Conservation (phyloP, 2,113 vertebrate species). For the Mastomys coucha region DNA sequence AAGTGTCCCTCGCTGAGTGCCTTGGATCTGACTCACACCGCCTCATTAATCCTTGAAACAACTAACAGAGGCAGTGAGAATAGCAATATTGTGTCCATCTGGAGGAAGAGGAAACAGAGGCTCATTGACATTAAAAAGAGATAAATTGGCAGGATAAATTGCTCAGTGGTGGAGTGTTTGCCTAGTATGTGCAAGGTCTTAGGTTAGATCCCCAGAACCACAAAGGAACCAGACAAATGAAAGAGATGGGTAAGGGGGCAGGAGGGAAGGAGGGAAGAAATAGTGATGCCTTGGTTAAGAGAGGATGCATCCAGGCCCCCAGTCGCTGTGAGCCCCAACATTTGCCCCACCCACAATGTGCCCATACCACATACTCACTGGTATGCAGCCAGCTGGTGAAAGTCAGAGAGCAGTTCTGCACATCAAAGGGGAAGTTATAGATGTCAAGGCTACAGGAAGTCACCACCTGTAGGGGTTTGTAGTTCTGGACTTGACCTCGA, state of each 20-base stretch:
- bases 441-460: constrained; percentile 97
- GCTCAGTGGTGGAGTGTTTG: neutral
- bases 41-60: neutral
- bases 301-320: neutral
- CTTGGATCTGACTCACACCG: neutral
- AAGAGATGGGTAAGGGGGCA: neutral
- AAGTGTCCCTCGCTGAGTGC: neutral
- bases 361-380: constrained; percentile 88
- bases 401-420: constrained; percentile 98
- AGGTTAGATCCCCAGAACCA: neutral
- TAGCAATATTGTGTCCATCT: neutral
- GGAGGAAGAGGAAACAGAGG: neutral
- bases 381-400: constrained; percentile 99
- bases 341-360: neutral
- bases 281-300: neutral
- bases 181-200: neutral
- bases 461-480: constrained; percentile 98
- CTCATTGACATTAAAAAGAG: neutral
- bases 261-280: too few species aligned
- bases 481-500: constrained; percentile 93
- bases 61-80: neutral
- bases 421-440: constrained; percentile 98
- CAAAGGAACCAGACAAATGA: neutral
- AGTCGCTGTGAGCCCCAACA: neutral
- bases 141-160: neutral